phyloP scores from a whole-genome alignment of 2,113 vertebrate genomes.

The Neolamprologus devosi region DNA sequence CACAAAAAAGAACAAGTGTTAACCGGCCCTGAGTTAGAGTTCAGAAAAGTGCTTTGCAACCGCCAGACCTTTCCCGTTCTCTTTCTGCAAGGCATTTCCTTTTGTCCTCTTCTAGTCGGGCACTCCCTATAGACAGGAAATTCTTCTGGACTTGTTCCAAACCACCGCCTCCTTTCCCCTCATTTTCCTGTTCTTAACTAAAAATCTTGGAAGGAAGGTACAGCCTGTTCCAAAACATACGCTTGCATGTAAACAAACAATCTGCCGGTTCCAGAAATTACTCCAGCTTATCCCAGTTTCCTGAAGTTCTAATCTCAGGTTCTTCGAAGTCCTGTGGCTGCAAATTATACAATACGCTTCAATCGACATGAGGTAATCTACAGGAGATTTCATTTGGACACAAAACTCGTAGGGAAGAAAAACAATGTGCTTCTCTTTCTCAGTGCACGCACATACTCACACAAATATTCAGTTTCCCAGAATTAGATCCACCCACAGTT shows the following conservation, averaged over 20 bases:
- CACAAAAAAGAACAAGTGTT: background rate
- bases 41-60: constrained; percentile 3
- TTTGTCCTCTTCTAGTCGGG: constrained; percentile 66
- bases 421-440: constrained; percentile 10
- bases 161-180: background rate
- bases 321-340: background rate
- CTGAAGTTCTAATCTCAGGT: background rate
- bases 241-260: constrained; percentile 44
- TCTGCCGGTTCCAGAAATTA: constrained; percentile 16
- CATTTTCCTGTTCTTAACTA: constrained; percentile 4
- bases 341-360: background rate
- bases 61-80: background rate
- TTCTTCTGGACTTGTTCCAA: constrained; percentile 29
- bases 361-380: background rate
- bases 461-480: constrained; percentile 27
- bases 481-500: constrained; percentile 42
- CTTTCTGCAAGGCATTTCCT: constrained; percentile 42
- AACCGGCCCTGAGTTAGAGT: background rate
- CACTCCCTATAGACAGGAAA: constrained; percentile 82
- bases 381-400: background rate
- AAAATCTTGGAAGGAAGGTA: constrained; percentile 25
- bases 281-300: background rate
- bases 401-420: background rate
- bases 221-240: constrained; percentile 28
- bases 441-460: background rate